Percentiles rank a stretch among this genome's conserved stretches.
Conservation (phyloP, 2,113 vertebrate species). For the Ancistrus triradiatus region DNA sequence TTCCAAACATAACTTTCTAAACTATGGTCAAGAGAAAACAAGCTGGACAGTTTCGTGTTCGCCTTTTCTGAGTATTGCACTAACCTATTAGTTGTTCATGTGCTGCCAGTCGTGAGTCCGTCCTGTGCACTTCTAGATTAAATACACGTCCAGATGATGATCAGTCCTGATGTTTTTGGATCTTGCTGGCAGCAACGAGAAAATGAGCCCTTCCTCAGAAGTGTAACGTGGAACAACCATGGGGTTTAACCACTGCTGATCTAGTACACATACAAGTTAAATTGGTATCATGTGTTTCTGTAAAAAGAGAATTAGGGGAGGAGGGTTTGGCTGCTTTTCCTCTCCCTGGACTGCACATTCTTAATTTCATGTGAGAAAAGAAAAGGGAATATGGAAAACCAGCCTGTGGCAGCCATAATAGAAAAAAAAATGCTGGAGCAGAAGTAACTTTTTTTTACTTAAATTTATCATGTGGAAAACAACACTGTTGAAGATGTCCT, state of each 20-base stretch:
- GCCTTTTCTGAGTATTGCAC: background rate
- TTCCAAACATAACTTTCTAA: too few relatives aligned
- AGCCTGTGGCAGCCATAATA: background rate
- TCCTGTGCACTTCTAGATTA: slow-evolving; percentile 16
- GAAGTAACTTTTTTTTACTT: too few relatives aligned
- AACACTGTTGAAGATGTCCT: background rate
- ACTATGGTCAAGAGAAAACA: too few relatives aligned
- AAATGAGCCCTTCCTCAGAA: background rate
- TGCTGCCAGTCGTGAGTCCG: slow-evolving; percentile 5
- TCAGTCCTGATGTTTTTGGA: slow-evolving; percentile 13
- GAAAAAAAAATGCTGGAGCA: too few relatives aligned
- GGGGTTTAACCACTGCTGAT: background rate
- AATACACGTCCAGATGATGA: slow-evolving; percentile 2
- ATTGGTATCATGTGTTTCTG: slow-evolving; percentile 44
- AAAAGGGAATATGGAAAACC: background rate
- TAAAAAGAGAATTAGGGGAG: slow-evolving; percentile 34
- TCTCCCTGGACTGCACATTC: slow-evolving; percentile 12
- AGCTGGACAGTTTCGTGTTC: background rate
- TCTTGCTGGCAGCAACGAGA: background rate
- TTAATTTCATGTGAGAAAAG: slow-evolving; percentile 11
- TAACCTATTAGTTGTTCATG: slow-evolving; percentile 4
- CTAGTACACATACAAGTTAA: slow-evolving; percentile 37
- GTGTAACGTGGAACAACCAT: background rate
- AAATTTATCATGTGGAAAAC: background rate
- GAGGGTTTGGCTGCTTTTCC: slow-evolving; percentile 2